A percentile compares a stretch with the other conserved stretches of the same genome.
Evolutionary conservation across 2,797 vertebrate species (phyloP).

Genomic region (Bryconaethiops microstoma): DNA sequence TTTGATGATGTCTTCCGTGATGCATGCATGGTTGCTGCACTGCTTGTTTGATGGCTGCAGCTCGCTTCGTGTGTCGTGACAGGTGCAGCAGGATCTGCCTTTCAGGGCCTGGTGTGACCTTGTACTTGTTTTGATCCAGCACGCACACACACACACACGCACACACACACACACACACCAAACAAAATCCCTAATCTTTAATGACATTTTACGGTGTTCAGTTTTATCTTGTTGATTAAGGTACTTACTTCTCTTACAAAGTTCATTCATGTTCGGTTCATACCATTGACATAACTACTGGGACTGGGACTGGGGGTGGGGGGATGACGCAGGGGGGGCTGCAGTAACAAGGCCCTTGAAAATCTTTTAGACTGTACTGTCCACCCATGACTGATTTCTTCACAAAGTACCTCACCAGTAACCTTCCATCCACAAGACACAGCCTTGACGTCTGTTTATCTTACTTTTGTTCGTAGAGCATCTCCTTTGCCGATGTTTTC

Average conservation of each 20-base stretch:
- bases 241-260: background rate
- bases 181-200: background rate
- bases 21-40: background rate
- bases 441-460: too few species aligned
- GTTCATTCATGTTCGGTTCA: background rate
- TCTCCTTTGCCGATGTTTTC: too few species aligned
- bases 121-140: conserved; percentile 24
- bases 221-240: background rate
- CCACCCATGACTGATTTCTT: too few species aligned
- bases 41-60: background rate
- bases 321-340: too few species aligned
- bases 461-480: too few species aligned
- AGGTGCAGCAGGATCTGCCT: conserved; percentile 22
- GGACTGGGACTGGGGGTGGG: too few species aligned
- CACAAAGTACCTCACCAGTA: too few species aligned
- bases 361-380: too few species aligned
- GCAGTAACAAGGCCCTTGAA: too few species aligned
- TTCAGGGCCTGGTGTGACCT: conserved; percentile 57
- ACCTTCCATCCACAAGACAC: too few species aligned
- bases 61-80: conserved; percentile 38
- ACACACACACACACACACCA: background rate
- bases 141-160: background rate
- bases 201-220: background rate
- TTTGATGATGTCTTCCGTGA: background rate
- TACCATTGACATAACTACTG: background rate